These are phyloP conservation scores for Gnathonemus echidnorhynchus DNA, from an alignment of 2,113 vertebrate genomes.

Conservation along the genomic window DNA sequence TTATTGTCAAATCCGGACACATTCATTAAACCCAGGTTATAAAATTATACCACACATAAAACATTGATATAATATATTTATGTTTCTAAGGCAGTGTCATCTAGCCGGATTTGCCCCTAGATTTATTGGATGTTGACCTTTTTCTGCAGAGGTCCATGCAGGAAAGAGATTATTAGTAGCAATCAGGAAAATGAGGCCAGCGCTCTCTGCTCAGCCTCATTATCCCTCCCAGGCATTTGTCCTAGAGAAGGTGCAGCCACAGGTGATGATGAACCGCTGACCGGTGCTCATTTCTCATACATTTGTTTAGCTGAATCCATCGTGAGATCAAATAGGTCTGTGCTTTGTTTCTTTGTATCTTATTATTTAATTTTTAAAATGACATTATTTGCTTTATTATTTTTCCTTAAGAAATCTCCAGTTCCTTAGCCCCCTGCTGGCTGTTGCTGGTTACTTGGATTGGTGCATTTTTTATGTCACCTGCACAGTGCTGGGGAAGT, in stretches of 20 bases:
- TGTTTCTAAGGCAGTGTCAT: background rate
- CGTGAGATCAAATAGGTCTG: background rate
- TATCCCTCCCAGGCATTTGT: background rate
- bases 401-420: background rate
- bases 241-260: background rate
- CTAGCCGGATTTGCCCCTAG: background rate
- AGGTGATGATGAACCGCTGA: background rate
- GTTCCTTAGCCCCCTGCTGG: too few species aligned
- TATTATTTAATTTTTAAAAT: background rate
- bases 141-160: background rate
- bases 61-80: background rate
- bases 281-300: background rate
- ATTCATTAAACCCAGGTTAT: conserved; percentile 8
- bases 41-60: conserved; percentile 10
- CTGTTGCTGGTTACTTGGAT: background rate
- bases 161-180: background rate
- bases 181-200: background rate
- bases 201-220: background rate
- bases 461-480: background rate
- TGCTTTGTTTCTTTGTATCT: background rate
- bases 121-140: background rate
- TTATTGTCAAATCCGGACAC: conserved; percentile 10
- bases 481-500: background rate
- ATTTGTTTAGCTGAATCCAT: background rate
- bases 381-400: background rate